Evolutionary conservation across 1,140 invertebrate genomes (phyloP), one percentile per base, ranked within the genome.

Genomic region (Drosophila elegans): DNA sequence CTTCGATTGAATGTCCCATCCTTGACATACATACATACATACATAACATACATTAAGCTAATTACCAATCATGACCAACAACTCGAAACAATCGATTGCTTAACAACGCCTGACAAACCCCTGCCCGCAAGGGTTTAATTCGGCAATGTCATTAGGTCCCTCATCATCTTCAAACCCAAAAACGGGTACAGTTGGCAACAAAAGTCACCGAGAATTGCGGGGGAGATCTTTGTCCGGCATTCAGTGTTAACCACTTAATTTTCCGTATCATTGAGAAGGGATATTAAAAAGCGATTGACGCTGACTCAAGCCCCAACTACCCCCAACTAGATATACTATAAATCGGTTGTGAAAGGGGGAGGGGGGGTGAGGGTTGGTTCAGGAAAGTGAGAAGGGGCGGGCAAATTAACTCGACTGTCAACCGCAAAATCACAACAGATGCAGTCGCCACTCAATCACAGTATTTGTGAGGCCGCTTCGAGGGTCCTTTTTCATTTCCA

Each of bases 361-460:
- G n/a, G n/a, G n/a, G n/a, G n/a, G n/a, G n/a, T n/a, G n/a, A n/a
- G n/a, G n/a, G n/a, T n/a, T n/a, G n/a, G n/a, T n/a, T n/a, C 2
- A 11, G 32, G 3, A 41, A 27, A 12, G 12, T 34, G 16, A 6
- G n/a, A 36, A 12, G 21, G 32, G 60, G 67, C 48, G 64, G 77
- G 62, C 64, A 85, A 86, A 86, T 86, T 88, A 88, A 88, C 83
- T 86, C 61, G 66, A 86, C 82, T 86, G 79, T 88, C 83, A 86
- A 88, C 82, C 83, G 82, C 82, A 86, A 86, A 86, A 86, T 86
- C 83, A 86, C 78, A 86, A 86, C 82, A 86, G 83, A 88, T 88
- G 82, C 82, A 86, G 83, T 79, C 66, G 83, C 42, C 82, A 82
- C 83, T 86, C 82, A 86, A 86, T 86, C 83, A 88, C 78, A 38